Conservation (phyloP, 2,888 invertebrate species). For the Cephus pulcher region DNA sequence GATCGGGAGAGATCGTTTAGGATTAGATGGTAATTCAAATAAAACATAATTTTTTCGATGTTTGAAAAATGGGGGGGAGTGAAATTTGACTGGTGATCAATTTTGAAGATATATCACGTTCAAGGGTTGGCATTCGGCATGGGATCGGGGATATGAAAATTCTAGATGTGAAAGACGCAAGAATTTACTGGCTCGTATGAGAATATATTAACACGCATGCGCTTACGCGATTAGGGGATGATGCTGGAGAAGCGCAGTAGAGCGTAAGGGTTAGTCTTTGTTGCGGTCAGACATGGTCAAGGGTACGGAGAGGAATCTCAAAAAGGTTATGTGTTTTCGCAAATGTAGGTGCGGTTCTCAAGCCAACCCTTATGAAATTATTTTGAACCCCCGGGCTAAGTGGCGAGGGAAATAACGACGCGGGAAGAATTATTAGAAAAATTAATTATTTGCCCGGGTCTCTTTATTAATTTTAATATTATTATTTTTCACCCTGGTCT, state of each 20-base stretch:
- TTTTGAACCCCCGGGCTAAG: conserved; percentile 55
- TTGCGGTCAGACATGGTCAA: conserved; percentile 60
- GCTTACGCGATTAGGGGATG: conserved; percentile 5
- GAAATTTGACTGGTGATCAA: not conserved
- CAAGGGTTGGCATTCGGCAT: not conserved
- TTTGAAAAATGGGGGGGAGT: not conserved
- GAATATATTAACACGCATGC: conserved; percentile 32
- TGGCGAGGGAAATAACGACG: conserved; percentile 40
- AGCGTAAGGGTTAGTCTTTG: conserved; percentile 52
- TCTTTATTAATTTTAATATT: conserved; percentile 66
- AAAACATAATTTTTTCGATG: not conserved
- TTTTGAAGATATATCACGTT: not conserved
- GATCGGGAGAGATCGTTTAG: not conserved
- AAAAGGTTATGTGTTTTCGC: conserved; percentile 55
- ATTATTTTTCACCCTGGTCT: conserved; percentile 30
- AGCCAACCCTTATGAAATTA: conserved; percentile 63
- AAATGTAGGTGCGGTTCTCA: conserved; percentile 63
- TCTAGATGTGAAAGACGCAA: conserved; percentile 24
- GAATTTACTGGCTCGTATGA: conserved; percentile 36
- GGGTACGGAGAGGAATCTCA: conserved; percentile 43
- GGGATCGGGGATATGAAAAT: not conserved
- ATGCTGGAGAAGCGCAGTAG: conserved; percentile 2
- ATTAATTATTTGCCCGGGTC: conserved; percentile 65
- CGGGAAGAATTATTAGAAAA: conserved; percentile 65
- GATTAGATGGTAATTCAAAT: not conserved